These are phyloP conservation scores for Regulus satrapa DNA, from an alignment of 2,113 vertebrate species.

Conservation along the genomic window DNA sequence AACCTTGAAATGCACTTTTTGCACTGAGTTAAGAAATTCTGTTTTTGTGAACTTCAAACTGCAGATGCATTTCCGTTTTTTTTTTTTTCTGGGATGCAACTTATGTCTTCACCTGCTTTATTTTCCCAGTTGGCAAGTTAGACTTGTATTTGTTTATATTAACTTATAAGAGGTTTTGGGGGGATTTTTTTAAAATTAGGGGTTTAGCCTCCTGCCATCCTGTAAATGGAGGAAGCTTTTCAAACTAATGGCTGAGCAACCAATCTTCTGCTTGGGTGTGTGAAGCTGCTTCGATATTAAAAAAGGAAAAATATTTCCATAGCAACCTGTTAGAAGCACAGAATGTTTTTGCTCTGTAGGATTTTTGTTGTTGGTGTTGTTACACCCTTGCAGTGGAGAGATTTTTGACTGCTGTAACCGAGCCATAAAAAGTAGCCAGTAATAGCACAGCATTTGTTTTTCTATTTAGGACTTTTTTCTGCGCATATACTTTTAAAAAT, in stretches of 20 bases:
- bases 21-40: not conserved
- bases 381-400: not conserved
- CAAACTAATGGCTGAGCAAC: not conserved
- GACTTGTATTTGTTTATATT: not conserved
- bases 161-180: not conserved
- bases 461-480: not conserved
- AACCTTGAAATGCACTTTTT: not conserved
- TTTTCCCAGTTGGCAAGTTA: not conserved
- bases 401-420: not conserved
- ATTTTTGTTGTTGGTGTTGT: not conserved
- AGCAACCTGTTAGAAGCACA: conserved; percentile 31
- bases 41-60: not conserved
- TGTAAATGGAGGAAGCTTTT: not conserved
- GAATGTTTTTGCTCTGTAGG: not conserved
- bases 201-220: not conserved
- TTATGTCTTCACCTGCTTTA: not conserved
- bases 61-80: not conserved
- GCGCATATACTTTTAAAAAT: not conserved
- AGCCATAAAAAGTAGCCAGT: not conserved
- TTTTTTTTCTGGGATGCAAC: not conserved
- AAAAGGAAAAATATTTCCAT: conserved; percentile 32
- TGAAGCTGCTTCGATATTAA: not conserved
- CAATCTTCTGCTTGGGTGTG: not conserved
- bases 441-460: not conserved
- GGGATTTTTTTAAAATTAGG: not conserved